These are phyloP conservation scores for Sturnira hondurensis DNA, from an alignment of 2,113 vertebrate genomes.

Conservation along the genomic window DNA sequence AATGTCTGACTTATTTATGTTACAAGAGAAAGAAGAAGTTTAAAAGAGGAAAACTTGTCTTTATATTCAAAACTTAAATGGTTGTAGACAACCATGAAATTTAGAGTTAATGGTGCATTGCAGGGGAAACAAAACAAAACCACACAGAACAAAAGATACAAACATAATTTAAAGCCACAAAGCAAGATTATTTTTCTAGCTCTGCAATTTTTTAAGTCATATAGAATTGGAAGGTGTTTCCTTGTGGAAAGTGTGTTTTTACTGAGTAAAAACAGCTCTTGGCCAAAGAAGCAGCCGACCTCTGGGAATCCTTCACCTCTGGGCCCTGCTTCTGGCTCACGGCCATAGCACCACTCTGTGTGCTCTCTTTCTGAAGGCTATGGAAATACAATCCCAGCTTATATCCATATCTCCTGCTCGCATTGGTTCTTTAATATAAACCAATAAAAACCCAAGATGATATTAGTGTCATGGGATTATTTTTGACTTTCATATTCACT, in stretches of 20 bases:
- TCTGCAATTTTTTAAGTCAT: conserved; percentile 30
- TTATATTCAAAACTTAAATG: conserved; percentile 43
- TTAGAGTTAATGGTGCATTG: neutral
- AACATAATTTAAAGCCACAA: conserved; percentile 47
- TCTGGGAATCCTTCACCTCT: neutral
- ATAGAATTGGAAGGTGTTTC: neutral
- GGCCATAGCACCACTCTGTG: accelerated
- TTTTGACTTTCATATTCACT: neutral
- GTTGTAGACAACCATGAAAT: conserved; percentile 6
- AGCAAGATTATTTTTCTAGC: conserved; percentile 39
- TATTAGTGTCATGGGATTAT: neutral
- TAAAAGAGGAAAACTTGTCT: conserved; percentile 16
- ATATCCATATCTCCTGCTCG: neutral
- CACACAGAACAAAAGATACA: neutral
- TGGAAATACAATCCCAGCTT: neutral
- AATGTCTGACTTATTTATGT: conserved; percentile 23
- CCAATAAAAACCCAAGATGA: neutral
- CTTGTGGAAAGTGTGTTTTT: conserved; percentile 24
- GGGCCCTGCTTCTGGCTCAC: neutral
- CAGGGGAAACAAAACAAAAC: conserved; percentile 30
- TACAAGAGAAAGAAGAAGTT: neutral
- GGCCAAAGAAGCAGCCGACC: neutral
- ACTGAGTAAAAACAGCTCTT: conserved; percentile 18
- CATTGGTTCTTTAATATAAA: neutral
- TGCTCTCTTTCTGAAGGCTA: neutral